Percentiles rank a stretch among this genome's conserved stretches.
Evolutionary conservation across 2,888 invertebrate genomes (phyloP).

Genomic region (Melikaiella ostensackeni): DNA sequence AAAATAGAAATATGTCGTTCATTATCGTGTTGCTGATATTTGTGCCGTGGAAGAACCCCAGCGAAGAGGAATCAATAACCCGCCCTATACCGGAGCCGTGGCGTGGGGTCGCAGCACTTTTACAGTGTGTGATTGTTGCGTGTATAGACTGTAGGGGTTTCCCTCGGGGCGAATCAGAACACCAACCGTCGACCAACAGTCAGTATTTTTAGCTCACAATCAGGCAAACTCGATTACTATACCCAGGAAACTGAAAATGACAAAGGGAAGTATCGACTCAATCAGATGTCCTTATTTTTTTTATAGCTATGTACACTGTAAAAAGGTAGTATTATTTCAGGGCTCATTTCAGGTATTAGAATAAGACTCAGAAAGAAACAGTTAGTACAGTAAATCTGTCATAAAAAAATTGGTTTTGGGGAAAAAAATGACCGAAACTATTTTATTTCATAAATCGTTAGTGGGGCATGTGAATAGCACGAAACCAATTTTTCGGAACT

Average conservation of each 20-base stretch:
- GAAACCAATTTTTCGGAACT: too few relatives aligned
- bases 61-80: slow-evolving; percentile 69
- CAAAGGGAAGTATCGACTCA: too few relatives aligned
- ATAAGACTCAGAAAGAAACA: too few relatives aligned
- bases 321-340: too few relatives aligned
- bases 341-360: too few relatives aligned
- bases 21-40: slow-evolving; percentile 65
- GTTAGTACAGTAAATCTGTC: too few relatives aligned
- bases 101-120: slow-evolving; percentile 61
- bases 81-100: slow-evolving; percentile 57
- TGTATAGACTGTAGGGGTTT: slow-evolving; percentile 34
- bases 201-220: neutral
- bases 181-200: slow-evolving; percentile 16
- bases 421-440: too few relatives aligned
- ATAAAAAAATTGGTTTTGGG: too few relatives aligned
- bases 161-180: slow-evolving; percentile 48
- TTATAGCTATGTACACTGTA: neutral
- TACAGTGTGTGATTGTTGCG: slow-evolving; percentile 50
- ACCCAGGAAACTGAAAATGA: too few relatives aligned
- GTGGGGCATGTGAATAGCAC: too few relatives aligned
- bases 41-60: slow-evolving; percentile 61
- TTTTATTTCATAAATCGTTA: too few relatives aligned
- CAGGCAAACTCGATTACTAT: too few relatives aligned
- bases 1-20: slow-evolving; percentile 52
- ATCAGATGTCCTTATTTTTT: neutral